phyloP scores from a whole-genome alignment of 2,113 vertebrate species.

The Coracopsis vasa region DNA sequence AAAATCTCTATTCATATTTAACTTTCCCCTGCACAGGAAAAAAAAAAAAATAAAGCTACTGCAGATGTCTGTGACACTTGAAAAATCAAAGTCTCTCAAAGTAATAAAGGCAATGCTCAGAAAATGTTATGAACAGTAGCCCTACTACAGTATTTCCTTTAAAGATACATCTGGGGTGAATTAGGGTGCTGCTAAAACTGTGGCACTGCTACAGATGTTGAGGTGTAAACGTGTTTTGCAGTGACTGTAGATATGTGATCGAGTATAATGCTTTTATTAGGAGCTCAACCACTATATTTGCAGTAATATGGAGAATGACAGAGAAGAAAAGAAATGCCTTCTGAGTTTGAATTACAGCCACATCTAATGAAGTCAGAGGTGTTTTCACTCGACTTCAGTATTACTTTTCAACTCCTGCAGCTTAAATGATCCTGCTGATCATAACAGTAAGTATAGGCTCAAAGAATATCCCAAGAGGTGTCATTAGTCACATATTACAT shows the following conservation, averaged over 20 bases:
- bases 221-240: constrained; percentile 77
- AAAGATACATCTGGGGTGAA: constrained; percentile 75
- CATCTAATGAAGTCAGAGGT: constrained; percentile 76
- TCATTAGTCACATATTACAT: constrained; percentile 81
- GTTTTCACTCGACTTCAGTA: constrained; percentile 71
- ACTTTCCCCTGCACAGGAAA: not conserved
- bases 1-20: constrained; percentile 10
- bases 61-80: constrained; percentile 13
- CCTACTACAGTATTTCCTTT: constrained; percentile 60
- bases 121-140: constrained; percentile 48
- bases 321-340: constrained; percentile 72
- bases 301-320: constrained; percentile 74
- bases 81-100: constrained; percentile 29
- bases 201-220: constrained; percentile 59
- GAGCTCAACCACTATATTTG: constrained; percentile 68
- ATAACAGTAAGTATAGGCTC: constrained; percentile 75
- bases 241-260: constrained; percentile 68
- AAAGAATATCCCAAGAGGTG: constrained; percentile 77
- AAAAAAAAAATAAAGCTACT: not conserved
- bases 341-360: constrained; percentile 77
- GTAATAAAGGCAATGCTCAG: constrained; percentile 27
- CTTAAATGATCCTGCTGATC: constrained; percentile 75
- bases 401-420: constrained; percentile 77
- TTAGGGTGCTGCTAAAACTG: constrained; percentile 65
- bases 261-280: constrained; percentile 71